Evolutionary conservation across 2,888 invertebrate species (phyloP).

Genomic region (Mesorhabditis belari): DNA sequence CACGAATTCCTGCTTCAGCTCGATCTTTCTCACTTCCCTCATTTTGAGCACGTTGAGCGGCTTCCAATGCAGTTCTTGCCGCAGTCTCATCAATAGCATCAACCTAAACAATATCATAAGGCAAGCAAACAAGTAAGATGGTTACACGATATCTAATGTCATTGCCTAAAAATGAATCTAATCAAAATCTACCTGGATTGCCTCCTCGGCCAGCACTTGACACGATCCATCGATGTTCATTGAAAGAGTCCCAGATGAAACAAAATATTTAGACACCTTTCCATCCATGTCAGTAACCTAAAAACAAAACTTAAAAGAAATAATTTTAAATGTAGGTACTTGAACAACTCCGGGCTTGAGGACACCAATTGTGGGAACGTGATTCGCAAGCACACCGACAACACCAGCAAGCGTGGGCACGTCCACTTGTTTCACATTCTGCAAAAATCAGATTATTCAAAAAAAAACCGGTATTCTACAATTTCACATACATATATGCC

Average conservation of each 20-base stretch:
- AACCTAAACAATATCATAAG: too few species aligned
- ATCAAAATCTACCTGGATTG: conserved; percentile 35
- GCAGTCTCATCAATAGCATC: conserved; percentile 43
- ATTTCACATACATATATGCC: too few species aligned
- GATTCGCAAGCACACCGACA: conserved; percentile 50
- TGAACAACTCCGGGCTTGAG: conserved; percentile 50
- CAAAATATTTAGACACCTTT: conserved; percentile 38
- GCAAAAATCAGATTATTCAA: conserved; percentile 11
- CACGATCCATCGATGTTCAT: conserved; percentile 51
- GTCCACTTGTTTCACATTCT: conserved; percentile 51
- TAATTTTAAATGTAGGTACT: conserved; percentile 44
- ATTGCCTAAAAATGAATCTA: too few species aligned
- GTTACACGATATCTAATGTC: too few species aligned
- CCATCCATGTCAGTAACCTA: conserved; percentile 13
- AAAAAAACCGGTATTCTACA: not conserved
- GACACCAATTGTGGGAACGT: conserved; percentile 52
- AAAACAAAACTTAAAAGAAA: conserved; percentile 1
- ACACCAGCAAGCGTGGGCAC: conserved; percentile 50
- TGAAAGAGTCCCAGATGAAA: conserved; percentile 51
- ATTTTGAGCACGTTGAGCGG: conserved; percentile 38
- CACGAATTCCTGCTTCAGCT: conserved; percentile 48
- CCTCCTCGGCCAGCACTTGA: conserved; percentile 50
- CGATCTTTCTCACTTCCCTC: conserved; percentile 44
- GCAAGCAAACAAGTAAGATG: not conserved
- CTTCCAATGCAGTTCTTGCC: conserved; percentile 45